Conservation (phyloP, 2,113 vertebrate species). For the Morone chrysops region DNA sequence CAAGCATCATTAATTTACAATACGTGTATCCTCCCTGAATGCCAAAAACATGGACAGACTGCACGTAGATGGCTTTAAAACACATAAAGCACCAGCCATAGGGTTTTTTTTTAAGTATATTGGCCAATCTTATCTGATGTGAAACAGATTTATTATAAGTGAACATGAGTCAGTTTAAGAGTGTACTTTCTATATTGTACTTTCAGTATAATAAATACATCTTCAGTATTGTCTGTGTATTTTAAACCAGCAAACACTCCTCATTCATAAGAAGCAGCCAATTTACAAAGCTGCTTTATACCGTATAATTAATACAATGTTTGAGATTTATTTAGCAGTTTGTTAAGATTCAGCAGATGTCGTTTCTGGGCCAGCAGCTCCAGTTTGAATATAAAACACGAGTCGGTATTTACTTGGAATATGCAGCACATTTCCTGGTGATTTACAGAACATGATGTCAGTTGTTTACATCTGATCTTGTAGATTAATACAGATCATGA, state of each 20-base stretch:
- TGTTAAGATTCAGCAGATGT: constrained; percentile 65
- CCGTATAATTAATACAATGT: constrained; percentile 53
- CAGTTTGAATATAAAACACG: constrained; percentile 55
- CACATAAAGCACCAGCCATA: constrained; percentile 9
- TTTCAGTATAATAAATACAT: constrained; percentile 17
- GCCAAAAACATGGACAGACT: constrained; percentile 17
- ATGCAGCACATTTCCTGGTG: constrained; percentile 49
- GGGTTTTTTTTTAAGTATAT: too few species aligned
- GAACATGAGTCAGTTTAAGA: not conserved
- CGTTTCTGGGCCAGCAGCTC: constrained; percentile 45
- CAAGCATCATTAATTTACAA: constrained; percentile 43
- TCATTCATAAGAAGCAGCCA: constrained; percentile 10
- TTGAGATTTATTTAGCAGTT: constrained; percentile 55
- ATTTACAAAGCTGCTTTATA: constrained; percentile 26
- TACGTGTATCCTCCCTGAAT: constrained; percentile 15
- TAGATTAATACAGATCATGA: constrained; percentile 63
- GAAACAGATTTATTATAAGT: constrained; percentile 35
- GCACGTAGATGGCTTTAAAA: constrained; percentile 20
- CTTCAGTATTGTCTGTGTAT: not conserved
- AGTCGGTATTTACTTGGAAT: constrained; percentile 47
- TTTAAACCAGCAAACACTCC: constrained; percentile 14
- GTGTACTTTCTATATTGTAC: not conserved
- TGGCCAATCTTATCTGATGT: constrained; percentile 4
- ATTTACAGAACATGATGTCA: constrained; percentile 60
- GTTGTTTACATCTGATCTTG: constrained; percentile 54